Base-by-base conservation (phyloP, 1,140 invertebrate genomes). In the Polypedilum pembai region DNA sequence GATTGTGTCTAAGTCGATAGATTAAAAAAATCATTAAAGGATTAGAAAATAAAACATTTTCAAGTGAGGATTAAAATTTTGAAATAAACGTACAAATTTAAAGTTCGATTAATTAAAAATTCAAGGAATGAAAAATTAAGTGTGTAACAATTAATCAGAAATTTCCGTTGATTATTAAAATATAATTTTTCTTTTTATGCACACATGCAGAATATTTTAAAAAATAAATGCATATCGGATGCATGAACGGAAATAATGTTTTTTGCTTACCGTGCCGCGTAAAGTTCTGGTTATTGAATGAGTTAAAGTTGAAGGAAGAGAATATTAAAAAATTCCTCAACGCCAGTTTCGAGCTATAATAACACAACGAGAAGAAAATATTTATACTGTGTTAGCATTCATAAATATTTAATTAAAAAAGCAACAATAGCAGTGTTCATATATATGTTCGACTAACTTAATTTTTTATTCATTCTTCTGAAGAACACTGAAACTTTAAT, bases 351-450 rank as follows among this genome's bases (percentile, higher is more conserved):
- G 5, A 33, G 24, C 24, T 33, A 33, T 33, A 33, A 33, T 33
- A 45, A 15, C 40, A 41, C 41, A 12, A 45, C 41, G 41, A 45
- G 41, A 15, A 66, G 65, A 17, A 66, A 66, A 66, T 66, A 66
- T 66, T 66, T 66, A 66, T 66, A 8, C 18, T 66, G 65, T 66
- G 65, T 66, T 66, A 66, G 65, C 17, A 20, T 20, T 66, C n/a
- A 66, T 66, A 17, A 66, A 66, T 66, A 66, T 66, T 66, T 66
- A 18, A 66, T 66, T 20, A 66, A 8, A 66, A 66, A 17, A 18
- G 65, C 65, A 66, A 18, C 65, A 66, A 66, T 66, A 66, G 17
- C n/a, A 66, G 65, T 8, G 15, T 45, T 33, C 24, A 33, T 33
- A 5, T 33, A 33, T 56, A 56, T 8, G n/a, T 56, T 17, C 45